phyloP scores from a whole-genome alignment of 2,113 vertebrate genomes.

The Cricetomys ansorgei region DNA sequence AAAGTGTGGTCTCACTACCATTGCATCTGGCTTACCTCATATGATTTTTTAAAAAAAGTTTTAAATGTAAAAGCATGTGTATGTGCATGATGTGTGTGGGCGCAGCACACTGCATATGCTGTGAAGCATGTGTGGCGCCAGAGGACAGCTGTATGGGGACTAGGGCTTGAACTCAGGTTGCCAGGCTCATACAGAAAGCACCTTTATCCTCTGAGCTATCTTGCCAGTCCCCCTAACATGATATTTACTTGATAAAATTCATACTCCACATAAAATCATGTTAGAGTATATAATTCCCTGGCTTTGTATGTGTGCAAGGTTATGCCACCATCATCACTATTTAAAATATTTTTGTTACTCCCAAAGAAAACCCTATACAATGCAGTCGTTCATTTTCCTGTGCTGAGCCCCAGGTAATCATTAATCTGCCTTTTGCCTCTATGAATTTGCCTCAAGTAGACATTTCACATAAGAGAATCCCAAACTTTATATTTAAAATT shows the following conservation, averaged over 20 bases:
- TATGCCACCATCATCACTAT: not conserved
- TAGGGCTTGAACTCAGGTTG: not conserved
- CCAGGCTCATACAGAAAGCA: not conserved
- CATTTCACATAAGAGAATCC: not conserved
- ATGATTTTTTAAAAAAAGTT: not conserved
- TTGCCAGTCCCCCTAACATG: not conserved
- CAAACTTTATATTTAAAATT: not conserved
- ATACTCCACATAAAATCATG: not conserved
- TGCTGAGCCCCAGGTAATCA: not conserved
- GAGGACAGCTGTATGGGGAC: not conserved
- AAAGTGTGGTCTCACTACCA: not conserved
- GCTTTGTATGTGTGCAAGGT: not conserved
- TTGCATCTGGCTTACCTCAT: not conserved
- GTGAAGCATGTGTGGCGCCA: not conserved
- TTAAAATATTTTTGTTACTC: not conserved
- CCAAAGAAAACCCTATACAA: not conserved
- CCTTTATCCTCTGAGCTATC: not conserved
- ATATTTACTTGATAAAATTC: not conserved
- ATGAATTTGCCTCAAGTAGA: not conserved
- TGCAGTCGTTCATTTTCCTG: not conserved
- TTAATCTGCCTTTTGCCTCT: not conserved
- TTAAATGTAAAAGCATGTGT: not conserved
- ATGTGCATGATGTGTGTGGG: not conserved
- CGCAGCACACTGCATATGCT: not conserved
- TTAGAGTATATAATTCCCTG: not conserved